These are phyloP conservation scores for Tragelaphus imberbis DNA, from an alignment of 2,113 vertebrate genomes.

Conservation along the genomic window DNA sequence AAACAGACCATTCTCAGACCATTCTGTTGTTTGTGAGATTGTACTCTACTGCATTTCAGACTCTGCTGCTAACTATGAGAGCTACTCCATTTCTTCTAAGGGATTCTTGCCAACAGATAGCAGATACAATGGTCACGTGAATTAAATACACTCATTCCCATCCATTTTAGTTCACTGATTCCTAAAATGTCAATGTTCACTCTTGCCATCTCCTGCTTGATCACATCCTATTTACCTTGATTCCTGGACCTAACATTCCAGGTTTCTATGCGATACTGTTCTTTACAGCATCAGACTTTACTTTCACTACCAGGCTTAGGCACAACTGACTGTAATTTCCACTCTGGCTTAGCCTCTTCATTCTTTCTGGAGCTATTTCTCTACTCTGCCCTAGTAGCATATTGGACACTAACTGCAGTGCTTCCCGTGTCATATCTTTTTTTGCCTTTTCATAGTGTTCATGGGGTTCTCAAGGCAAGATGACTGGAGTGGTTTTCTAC, in stretches of 20 bases:
- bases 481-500: background rate
- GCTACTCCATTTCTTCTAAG: background rate
- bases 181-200: background rate
- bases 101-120: background rate
- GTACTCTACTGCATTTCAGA: background rate
- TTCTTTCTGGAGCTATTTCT: background rate
- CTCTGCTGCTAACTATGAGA: background rate
- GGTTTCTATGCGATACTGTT: background rate
- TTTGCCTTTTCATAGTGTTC: background rate
- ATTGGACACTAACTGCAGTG: background rate
- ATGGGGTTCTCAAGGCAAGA: background rate
- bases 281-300: background rate
- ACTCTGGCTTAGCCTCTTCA: background rate
- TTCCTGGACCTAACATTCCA: background rate
- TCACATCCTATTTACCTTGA: background rate
- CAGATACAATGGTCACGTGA: background rate
- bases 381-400: background rate
- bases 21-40: background rate
- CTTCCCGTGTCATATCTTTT: background rate
- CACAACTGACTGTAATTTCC: background rate
- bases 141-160: background rate
- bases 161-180: background rate
- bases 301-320: background rate
- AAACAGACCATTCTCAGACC: no score
- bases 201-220: background rate